phyloP scores from a whole-genome alignment of 1,140 invertebrate species.

The Pararge aegeria region DNA sequence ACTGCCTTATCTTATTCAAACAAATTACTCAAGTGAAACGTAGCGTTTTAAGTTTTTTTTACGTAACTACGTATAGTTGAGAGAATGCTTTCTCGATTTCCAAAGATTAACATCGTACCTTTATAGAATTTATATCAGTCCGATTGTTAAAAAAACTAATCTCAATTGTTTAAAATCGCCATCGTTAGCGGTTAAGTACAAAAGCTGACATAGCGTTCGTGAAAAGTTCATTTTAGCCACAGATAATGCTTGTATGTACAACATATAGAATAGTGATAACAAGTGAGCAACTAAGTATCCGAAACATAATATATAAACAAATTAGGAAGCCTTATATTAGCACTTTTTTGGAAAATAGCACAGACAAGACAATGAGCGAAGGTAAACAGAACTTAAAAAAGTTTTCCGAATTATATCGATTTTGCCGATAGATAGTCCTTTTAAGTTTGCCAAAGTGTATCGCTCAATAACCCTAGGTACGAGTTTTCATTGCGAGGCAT shows the following conservation, averaged over 20 bases:
- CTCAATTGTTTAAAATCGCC: too few relatives aligned
- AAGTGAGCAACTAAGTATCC: conserved; percentile 10
- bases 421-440: conserved; percentile 12
- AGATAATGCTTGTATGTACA: conserved; percentile 22
- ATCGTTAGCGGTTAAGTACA: conserved; percentile 7
- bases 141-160: too few relatives aligned
- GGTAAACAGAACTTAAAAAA: conserved; percentile 22
- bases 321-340: conserved; percentile 30
- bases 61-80: too few relatives aligned
- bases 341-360: conserved; percentile 18
- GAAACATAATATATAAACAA: conserved; percentile 21
- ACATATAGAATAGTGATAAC: conserved; percentile 10
- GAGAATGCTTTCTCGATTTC: too few relatives aligned
- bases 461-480: too few relatives aligned
- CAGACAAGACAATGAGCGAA: conserved; percentile 24
- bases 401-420: conserved; percentile 22
- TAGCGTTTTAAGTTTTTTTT: too few relatives aligned
- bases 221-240: conserved; percentile 3
- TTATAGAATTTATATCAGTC: too few relatives aligned
- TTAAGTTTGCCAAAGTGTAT: not conserved
- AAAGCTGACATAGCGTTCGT: conserved; percentile 9
- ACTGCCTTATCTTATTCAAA: not conserved
- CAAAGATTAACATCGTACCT: too few relatives aligned
- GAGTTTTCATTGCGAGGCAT: too few relatives aligned
- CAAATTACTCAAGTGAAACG: not conserved